A percentile compares a stretch with the other conserved stretches of the same genome.
phyloP scores from a whole-genome alignment of 2,888 invertebrate genomes.

The Acrobasis repandana region DNA sequence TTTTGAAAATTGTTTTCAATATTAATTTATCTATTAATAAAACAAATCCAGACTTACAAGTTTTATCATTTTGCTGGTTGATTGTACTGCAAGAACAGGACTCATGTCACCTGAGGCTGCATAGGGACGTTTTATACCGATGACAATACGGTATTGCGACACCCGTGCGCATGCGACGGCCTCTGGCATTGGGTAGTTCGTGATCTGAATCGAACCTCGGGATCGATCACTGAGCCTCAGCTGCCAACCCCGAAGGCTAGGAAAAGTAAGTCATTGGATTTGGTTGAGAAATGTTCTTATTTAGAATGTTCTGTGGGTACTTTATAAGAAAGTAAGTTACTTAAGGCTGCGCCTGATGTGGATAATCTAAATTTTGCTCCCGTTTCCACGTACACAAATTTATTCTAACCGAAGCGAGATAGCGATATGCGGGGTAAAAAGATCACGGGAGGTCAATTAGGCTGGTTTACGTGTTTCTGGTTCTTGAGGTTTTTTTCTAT shows the following conservation, averaged over 20 bases:
- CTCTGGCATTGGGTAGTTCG: slow-evolving; percentile 73
- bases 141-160: slow-evolving; percentile 52
- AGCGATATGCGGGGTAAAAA: too few relatives aligned
- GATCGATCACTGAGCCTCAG: slow-evolving; percentile 40
- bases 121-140: slow-evolving; percentile 61
- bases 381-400: too few relatives aligned
- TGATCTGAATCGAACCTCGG: slow-evolving; percentile 59
- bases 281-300: background rate
- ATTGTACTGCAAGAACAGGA: slow-evolving; percentile 56
- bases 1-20: too few relatives aligned
- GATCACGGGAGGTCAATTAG: too few relatives aligned
- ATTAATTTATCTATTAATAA: too few relatives aligned
- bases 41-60: slow-evolving; percentile 56
- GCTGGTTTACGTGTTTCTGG: too few relatives aligned
- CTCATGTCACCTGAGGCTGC: slow-evolving; percentile 46
- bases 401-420: too few relatives aligned
- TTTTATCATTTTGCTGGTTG: slow-evolving; percentile 71
- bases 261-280: background rate
- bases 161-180: slow-evolving; percentile 43
- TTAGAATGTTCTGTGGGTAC: too few relatives aligned
- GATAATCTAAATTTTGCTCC: too few relatives aligned
- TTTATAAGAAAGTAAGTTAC: too few relatives aligned
- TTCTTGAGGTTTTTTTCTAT: too few relatives aligned
- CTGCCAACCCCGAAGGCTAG: background rate
- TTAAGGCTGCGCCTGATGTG: too few relatives aligned